A percentile compares a stretch with the other conserved stretches of the same genome.
Evolutionary conservation across 2,113 vertebrate species (phyloP).

Genomic region (Arenaria interpres): DNA sequence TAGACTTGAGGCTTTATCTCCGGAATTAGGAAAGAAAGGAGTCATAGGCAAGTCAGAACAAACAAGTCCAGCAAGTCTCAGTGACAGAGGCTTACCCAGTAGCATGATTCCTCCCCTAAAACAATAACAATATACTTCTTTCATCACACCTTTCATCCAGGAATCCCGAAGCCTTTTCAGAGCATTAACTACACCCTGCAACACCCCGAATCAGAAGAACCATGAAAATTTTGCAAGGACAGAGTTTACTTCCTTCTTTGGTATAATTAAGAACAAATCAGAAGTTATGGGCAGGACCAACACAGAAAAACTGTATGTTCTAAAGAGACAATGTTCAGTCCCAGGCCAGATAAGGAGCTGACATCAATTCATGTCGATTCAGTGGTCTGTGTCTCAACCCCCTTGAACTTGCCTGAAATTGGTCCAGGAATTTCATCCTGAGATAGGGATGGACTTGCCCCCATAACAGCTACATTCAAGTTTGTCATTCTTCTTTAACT

Average conservation of each 20-base stretch:
- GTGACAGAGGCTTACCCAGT: conserved; percentile 67
- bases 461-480: background rate
- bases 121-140: conserved; percentile 68
- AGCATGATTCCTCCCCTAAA: conserved; percentile 69
- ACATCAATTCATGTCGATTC: background rate
- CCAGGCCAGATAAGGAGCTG: background rate
- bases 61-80: conserved; percentile 71
- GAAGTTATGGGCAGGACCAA: background rate
- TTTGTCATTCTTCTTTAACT: background rate
- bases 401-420: background rate
- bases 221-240: conserved; percentile 54
- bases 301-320: background rate
- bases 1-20: conserved; percentile 68
- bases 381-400: background rate
- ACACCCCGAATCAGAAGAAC: conserved; percentile 59
- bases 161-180: conserved; percentile 61
- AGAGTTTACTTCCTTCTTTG: conserved; percentile 48
- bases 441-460: no score
- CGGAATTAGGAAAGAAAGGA: conserved; percentile 65
- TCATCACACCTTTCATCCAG: conserved; percentile 68
- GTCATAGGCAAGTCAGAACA: conserved; percentile 68
- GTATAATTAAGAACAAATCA: conserved; percentile 18
- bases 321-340: background rate
- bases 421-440: no score
- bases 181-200: conserved; percentile 68